Base-by-base conservation (phyloP, 2,113 vertebrate genomes). In the Melanerpes aurifrons region DNA sequence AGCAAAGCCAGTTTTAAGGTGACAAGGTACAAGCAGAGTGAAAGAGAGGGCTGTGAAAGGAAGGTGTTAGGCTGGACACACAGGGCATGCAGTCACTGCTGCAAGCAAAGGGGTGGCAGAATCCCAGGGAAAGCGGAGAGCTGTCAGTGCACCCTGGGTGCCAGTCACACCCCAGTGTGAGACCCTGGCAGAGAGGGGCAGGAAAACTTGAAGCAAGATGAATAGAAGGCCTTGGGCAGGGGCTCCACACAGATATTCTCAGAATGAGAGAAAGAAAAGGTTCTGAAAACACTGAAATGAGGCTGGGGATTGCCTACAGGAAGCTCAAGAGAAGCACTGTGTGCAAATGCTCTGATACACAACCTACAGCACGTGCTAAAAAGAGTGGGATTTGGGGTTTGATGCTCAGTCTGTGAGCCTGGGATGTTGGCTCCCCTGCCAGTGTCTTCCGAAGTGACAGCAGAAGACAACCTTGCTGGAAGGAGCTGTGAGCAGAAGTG, bases 81-180 rank as follows among this genome's bases (percentile, higher is more conserved):
- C 9, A 21, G 70, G 31, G 35, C 71, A 40, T 68, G 12, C 32
- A 18, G 40, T 1, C 40, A 66, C 3, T 64, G 5, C 35, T 22
- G 68, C 25, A 24, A 62, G 50, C 28, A 59, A 20, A 12, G 12
- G 17, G 25, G 22, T 5, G 48, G 29, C 53, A 88, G 57, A 47
- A 54, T 2, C 40, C 71, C 35, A 66, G 71, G 1, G 2, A 20
- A 26, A 40, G 24, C 16, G 4, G 62, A 29, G 54, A 15, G 28
- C 25, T 75, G 61, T 21, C 35, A 6, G 32, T 1, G 7, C 43
- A 57, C 50, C 62, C 73, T 6, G 24, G n/a, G 28, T 45, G 29
- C 69, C 64, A 9, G 43, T 21, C 5, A 2, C 24, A 4, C 6
- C 61, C 81, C 6, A 0, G 17, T 1, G 3, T 0, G 0, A 53